Evolutionary conservation across 2,113 vertebrate species (phyloP).

Genomic region (Ctenomys sociabilis): DNA sequence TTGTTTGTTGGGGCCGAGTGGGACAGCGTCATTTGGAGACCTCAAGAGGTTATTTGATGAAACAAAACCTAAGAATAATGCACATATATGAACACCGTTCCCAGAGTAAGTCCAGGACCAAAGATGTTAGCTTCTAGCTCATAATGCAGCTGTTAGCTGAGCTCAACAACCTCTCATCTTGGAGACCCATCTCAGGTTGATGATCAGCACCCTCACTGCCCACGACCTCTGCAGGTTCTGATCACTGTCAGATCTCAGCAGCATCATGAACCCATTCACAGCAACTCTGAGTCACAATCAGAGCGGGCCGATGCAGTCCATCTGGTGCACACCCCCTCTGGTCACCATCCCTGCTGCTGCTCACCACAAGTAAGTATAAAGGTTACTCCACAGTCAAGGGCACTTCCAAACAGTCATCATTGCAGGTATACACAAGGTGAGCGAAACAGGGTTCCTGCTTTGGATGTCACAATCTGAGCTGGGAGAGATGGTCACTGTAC

Average conservation of each 20-base stretch:
- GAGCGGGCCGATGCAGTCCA: neutral
- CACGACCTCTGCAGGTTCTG: neutral
- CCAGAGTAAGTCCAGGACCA: neutral
- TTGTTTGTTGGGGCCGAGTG: neutral
- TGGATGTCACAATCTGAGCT: slow-evolving; percentile 59
- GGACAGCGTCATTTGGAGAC: neutral
- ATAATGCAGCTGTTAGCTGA: neutral
- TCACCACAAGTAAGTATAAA: neutral
- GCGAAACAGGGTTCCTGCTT: neutral
- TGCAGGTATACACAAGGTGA: slow-evolving; percentile 4
- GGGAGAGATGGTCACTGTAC: slow-evolving; percentile 36
- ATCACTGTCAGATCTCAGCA: neutral
- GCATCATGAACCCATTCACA: neutral
- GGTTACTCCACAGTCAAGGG: neutral
- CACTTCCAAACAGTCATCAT: neutral
- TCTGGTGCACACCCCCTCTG: neutral
- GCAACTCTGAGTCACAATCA: neutral
- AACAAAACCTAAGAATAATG: neutral
- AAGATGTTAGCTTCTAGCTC: neutral
- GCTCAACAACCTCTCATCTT: neutral
- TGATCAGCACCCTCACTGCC: neutral
- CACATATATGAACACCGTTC: neutral
- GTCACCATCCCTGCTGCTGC: neutral
- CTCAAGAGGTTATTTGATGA: neutral
- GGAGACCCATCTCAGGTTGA: neutral